Conservation (phyloP, 1,140 invertebrate genomes). For the Psilanteris sp. region DNA sequence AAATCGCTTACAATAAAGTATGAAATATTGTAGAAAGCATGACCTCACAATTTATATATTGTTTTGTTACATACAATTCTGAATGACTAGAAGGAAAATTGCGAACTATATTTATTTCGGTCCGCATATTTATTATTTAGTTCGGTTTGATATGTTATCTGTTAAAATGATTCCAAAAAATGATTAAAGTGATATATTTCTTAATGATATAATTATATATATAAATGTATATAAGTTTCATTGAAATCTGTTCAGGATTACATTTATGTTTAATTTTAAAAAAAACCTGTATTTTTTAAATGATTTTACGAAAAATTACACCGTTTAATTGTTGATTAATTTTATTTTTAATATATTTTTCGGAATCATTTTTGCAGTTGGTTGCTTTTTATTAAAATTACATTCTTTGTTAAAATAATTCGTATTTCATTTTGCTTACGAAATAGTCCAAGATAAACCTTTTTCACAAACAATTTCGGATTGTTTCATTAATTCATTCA, state of each 20-base stretch:
- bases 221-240: no score
- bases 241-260: no score
- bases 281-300: no score
- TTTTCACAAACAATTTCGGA: slow-evolving; percentile 5
- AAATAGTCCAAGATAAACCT: slow-evolving; percentile 13
- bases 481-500: slow-evolving; percentile 3
- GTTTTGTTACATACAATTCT: slow-evolving; percentile 18
- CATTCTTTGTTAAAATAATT: no score
- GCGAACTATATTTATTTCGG: slow-evolving; percentile 19
- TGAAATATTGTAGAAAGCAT: slow-evolving; percentile 23
- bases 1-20: slow-evolving; percentile 30
- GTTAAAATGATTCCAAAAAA: slow-evolving; percentile 42
- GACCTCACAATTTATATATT: slow-evolving; percentile 20
- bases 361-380: slow-evolving; percentile 17
- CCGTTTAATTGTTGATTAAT: no score
- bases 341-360: slow-evolving; percentile 3
- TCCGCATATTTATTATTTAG: slow-evolving; percentile 6
- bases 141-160: slow-evolving; percentile 46
- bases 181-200: no score
- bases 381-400: slow-evolving; percentile 1
- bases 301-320: no score
- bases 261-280: no score
- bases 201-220: no score
- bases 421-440: slow-evolving; percentile 9
- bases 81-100: slow-evolving; percentile 41